Base-by-base conservation (phyloP, 1,140 invertebrate species). In the Aphelinus atriplicis region DNA sequence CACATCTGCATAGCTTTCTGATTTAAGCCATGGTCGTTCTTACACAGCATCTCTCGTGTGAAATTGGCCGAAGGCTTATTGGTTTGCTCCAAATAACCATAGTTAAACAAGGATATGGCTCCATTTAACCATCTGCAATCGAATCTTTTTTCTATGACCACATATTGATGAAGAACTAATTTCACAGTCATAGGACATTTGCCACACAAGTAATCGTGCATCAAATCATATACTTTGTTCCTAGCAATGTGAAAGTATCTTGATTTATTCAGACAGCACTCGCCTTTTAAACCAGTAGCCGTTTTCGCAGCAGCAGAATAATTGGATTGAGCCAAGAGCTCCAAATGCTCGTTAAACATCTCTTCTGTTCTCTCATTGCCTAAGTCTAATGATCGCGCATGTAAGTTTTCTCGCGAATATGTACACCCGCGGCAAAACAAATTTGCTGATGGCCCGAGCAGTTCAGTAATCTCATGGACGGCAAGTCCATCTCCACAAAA, bases 141-240 rank as follows among this genome's bases (percentile, higher is more conserved):
- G n/a, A 64, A 50, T 10, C 26, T 2, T 64, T 64, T 64, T 4
- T 64, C 2, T 7, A 43, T 50, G 3, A 64, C 43, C 10, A 75
- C 60, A 73, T 72, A 73, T n/a, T 78, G 7, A 7, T 73, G 68
- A 7, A 80, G 56, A 6, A 79, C 61, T 60, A 79, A 67, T 67
- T 78, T 78, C n/a, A 77, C 51, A 7, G 76, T 66, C 73, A 79
- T 75, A 4, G 73, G 78, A 71, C 76, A 75, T 66, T 80, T 74
- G 42, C 80, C 79, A 7, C 77, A 78, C 5, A 81, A 61, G 7
- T 80, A 65, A 50, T 81, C 81, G 45, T 83, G 80, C 72, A 82
- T 78, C 2, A 76, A 62, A 71, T 82, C 79, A 26, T 78, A 79
- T 58, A 79, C 68, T 74, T 78, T 80, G 66, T 81, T 81, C 42